phyloP scores from a whole-genome alignment of 2,113 vertebrate genomes.

The Boulengeromyrus knoepffleri region DNA sequence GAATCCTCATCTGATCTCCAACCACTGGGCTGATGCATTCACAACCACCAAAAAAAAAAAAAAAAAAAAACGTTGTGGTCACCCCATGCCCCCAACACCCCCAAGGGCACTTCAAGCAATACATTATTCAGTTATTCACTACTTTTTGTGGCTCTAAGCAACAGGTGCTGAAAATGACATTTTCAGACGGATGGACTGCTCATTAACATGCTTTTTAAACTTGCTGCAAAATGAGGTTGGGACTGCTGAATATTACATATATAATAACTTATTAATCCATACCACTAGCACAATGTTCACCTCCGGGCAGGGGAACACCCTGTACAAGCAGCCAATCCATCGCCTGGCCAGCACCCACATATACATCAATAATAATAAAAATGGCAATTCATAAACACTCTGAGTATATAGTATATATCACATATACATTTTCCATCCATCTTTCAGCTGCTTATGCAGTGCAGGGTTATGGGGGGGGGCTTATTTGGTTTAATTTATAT shows the following conservation, averaged over 20 bases:
- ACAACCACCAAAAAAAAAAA: background rate
- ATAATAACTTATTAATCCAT: background rate
- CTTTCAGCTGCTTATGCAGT: background rate
- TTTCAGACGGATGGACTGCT: background rate
- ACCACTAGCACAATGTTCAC: background rate
- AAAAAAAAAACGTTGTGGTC: background rate
- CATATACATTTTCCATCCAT: background rate
- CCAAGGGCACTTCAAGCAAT: background rate
- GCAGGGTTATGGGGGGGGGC: background rate
- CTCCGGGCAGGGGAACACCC: background rate
- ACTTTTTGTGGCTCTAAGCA: background rate
- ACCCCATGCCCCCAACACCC: background rate
- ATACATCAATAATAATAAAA: background rate
- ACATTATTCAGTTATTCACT: background rate
- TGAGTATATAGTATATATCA: background rate
- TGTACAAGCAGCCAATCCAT: background rate
- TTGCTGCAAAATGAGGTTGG: background rate
- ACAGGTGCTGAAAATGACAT: conserved; percentile 4
- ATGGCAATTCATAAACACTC: background rate
- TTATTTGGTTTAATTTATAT: background rate
- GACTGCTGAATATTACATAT: background rate
- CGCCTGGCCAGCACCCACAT: background rate
- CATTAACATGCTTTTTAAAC: background rate
- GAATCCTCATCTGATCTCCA: background rate
- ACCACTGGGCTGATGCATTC: background rate